Evolutionary conservation across 2,113 vertebrate species (phyloP), one percentile per base, ranked within the genome.

Genomic region (Nibea coibor): DNA sequence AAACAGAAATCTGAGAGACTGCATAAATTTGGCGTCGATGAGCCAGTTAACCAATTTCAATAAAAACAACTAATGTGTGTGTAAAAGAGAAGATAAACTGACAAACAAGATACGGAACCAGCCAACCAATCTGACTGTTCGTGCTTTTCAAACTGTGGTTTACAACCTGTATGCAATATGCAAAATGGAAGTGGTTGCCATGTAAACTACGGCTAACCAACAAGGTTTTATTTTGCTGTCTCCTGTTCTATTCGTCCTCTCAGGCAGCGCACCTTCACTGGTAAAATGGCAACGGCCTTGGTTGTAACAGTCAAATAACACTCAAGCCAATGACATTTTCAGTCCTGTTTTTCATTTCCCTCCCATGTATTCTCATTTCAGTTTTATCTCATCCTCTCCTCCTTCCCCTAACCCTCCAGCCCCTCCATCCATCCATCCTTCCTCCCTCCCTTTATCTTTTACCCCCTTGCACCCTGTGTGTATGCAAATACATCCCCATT

Each of bases 401-500:
- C 54, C n/a, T 35, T 66, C 39, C 17, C 59, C 39, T 26, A 11
- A 7, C 16, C 65, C 31, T 72, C 11, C 42, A 43, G 10, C 65
- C 67, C 42, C 31, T 72, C 11, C 42, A 43, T 8, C 65, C 67
- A 31, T 48, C 54, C 57, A 51, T 51, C 59, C n/a, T 0, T 66
- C 70, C 74, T 50, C 6, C 7, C 20, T 26, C 35, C 51, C 42
- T 39, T 68, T 82, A 67, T 84, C 78, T 81, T 47, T 73, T 69
- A 54, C 20, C 66, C 65, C 51, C 28, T 59, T 75, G 12, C 48
- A 51, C 45, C 39, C 57, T 69, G 69, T 47, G 9, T 45, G 47
- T 85, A 91, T 90, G 82, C 77, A 93, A 91, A 91, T 88, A 83
- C 4, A 0, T 54, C 47, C 20, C 71, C 74, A 88, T 91, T 89